Percentiles rank a stretch among this genome's conserved stretches.
phyloP scores from a whole-genome alignment of 2,888 invertebrate species.

The Chrysina gloriosa region DNA sequence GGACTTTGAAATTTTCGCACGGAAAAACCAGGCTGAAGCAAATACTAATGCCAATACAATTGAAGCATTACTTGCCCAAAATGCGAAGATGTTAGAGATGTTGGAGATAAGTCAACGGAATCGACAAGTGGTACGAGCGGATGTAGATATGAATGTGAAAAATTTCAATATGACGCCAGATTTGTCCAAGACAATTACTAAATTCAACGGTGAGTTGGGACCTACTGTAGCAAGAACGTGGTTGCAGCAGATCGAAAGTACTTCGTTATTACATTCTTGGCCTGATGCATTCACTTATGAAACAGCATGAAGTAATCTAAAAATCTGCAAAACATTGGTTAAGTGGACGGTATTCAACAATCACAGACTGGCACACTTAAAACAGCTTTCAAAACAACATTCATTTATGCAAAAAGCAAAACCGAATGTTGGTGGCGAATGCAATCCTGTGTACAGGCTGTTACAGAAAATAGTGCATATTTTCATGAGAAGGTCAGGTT shows the following conservation, averaged over 20 bases:
- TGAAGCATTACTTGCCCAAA: neutral
- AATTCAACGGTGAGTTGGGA: too few species aligned
- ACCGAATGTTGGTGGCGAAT: neutral
- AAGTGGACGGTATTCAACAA: neutral
- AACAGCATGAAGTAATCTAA: neutral
- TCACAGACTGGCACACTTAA: neutral
- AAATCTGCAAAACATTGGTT: neutral
- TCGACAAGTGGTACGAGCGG: too few species aligned
- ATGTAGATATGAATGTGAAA: too few species aligned
- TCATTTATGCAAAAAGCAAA: neutral
- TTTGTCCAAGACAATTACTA: neutral
- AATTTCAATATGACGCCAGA: neutral
- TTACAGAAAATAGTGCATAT: neutral
- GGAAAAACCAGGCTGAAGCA: too few species aligned
- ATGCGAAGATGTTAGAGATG: neutral
- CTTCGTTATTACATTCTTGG: neutral
- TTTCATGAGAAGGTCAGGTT: slow-evolving; percentile 1
- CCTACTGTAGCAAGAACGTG: too few species aligned
- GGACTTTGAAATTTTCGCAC: too few species aligned
- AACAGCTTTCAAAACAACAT: neutral
- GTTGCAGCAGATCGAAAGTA: too few species aligned
- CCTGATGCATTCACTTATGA: neutral
- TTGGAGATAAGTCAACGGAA: neutral
- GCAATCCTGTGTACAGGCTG: neutral
- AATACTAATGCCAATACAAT: too few species aligned